Percentiles rank a stretch among this genome's conserved stretches.
Evolutionary conservation across 1,140 invertebrate genomes (phyloP).

Genomic region (Meteorus sp.): DNA sequence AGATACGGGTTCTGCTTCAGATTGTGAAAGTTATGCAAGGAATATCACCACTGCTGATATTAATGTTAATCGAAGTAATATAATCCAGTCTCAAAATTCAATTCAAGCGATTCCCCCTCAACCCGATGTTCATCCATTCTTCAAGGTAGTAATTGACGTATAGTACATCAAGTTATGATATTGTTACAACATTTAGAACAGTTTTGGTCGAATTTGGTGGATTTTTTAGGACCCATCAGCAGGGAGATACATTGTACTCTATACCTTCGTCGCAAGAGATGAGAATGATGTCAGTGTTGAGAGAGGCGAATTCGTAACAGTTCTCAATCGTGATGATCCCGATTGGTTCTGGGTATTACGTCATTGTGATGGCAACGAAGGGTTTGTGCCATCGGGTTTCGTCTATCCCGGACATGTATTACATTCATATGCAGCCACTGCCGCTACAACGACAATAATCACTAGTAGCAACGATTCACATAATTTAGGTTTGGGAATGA

Average conservation of each 20-base stretch:
- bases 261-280: conserved; percentile 89
- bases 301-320: conserved; percentile 91
- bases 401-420: conserved; percentile 76
- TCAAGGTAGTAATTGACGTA: conserved; percentile 64
- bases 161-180: background rate
- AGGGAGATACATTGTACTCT: conserved; percentile 88
- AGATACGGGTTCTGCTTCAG: conserved; percentile 62
- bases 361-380: conserved; percentile 86
- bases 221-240: conserved; percentile 70
- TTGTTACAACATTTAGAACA: background rate
- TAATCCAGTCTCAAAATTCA: conserved; percentile 63
- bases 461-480: conserved; percentile 44
- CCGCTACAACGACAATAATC: conserved; percentile 45
- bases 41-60: conserved; percentile 60
- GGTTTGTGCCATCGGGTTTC: conserved; percentile 94
- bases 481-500: conserved; percentile 48
- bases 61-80: conserved; percentile 56
- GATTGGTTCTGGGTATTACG: conserved; percentile 96
- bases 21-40: conserved; percentile 65
- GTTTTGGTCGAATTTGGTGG: background rate
- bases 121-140: conserved; percentile 80
- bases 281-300: conserved; percentile 95
- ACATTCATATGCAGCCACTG: conserved; percentile 52
- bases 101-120: conserved; percentile 67
- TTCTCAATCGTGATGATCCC: conserved; percentile 89